phyloP scores from a whole-genome alignment of 2,888 invertebrate genomes.

The Sycophila texana region DNA sequence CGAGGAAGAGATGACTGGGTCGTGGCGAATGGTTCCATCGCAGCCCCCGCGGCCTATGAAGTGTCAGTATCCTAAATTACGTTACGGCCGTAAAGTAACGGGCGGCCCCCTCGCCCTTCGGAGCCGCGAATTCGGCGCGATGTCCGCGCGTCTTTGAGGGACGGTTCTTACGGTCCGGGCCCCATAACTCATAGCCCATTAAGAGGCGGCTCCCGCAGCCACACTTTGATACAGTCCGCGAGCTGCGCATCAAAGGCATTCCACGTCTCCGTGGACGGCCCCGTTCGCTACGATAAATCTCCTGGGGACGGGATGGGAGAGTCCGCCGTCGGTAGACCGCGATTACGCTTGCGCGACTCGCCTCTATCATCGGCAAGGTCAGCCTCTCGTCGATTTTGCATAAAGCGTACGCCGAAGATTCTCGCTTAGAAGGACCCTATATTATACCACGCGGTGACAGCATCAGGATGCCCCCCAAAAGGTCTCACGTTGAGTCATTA shows the following conservation, averaged over 20 bases:
- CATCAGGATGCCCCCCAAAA: no score
- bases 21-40: neutral
- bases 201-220: conserved; percentile 67
- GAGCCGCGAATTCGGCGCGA: conserved; percentile 58
- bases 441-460: no score
- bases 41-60: conserved; percentile 54
- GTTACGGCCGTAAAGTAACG: conserved; percentile 59
- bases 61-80: conserved; percentile 60
- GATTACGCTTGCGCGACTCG: conserved; percentile 25
- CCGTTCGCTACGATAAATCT: conserved; percentile 67
- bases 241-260: conserved; percentile 72
- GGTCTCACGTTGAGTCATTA: no score
- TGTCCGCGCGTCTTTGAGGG: conserved; percentile 31
- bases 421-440: no score
- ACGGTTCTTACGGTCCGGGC: conserved; percentile 54
- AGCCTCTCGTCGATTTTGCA: neutral
- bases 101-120: conserved; percentile 58
- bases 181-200: conserved; percentile 74
- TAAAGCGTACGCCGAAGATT: no score
- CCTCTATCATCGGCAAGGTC: neutral
- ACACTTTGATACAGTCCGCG: conserved; percentile 71
- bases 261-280: conserved; percentile 62
- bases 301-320: conserved; percentile 28
- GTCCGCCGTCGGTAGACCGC: neutral
- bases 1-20: conserved; percentile 9